These are phyloP conservation scores for Dorcus parallelipipedus DNA, from an alignment of 2,888 invertebrate species.

Conservation along the genomic window DNA sequence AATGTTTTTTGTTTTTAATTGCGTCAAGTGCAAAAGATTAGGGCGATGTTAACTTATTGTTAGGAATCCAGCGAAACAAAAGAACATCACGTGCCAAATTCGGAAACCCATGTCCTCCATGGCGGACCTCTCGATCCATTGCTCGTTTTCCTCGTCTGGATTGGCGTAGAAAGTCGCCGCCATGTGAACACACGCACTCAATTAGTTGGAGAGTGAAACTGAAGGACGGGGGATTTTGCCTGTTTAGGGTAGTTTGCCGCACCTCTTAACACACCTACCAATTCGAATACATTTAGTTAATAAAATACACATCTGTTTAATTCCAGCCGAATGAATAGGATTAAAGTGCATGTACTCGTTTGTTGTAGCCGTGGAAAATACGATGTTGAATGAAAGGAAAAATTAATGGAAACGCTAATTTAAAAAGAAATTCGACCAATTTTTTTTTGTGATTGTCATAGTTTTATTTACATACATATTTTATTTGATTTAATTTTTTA, in stretches of 20 bases:
- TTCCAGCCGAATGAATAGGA: no score
- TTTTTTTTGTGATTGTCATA: no score
- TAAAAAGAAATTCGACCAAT: no score
- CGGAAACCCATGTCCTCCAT: constrained; percentile 69
- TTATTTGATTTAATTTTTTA: no score
- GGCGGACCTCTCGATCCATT: constrained; percentile 71
- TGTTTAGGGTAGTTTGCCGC: constrained; percentile 16
- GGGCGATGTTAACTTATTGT: constrained; percentile 53
- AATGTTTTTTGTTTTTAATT: constrained; percentile 19
- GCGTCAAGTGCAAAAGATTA: no score
- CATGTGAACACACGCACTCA: constrained; percentile 21
- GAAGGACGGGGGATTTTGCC: constrained; percentile 1
- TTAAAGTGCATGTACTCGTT: no score
- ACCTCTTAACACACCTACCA: constrained; percentile 21
- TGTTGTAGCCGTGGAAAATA: no score
- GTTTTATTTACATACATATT: no score
- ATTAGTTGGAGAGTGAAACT: not conserved
- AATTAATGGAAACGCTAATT: no score
- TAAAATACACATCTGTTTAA: constrained; percentile 10
- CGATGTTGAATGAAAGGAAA: no score
- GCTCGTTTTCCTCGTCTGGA: constrained; percentile 44
- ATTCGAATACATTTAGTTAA: constrained; percentile 21
- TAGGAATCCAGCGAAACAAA: constrained; percentile 62
- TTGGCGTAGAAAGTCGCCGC: constrained; percentile 47
- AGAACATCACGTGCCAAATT: constrained; percentile 78